phyloP scores from a whole-genome alignment of 1,140 invertebrate genomes.

The Papilio dardanus region DNA sequence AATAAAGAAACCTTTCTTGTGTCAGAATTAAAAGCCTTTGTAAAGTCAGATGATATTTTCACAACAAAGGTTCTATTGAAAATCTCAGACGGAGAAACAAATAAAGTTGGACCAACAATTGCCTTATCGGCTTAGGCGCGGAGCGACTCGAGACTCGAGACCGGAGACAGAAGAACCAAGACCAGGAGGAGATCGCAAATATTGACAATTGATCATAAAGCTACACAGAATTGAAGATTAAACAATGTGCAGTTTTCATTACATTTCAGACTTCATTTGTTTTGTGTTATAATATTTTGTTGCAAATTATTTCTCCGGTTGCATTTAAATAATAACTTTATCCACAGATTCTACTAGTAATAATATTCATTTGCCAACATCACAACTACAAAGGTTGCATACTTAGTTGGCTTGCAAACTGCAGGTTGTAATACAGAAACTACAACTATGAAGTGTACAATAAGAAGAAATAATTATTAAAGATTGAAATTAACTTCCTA shows the following conservation, averaged over 20 bases:
- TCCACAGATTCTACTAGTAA: neutral
- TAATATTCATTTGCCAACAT: neutral
- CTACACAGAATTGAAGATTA: neutral
- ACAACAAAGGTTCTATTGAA: conserved; percentile 10
- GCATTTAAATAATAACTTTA: neutral
- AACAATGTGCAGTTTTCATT: neutral
- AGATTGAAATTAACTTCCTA: too few relatives aligned
- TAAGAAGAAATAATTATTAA: too few relatives aligned
- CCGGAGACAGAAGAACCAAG: neutral
- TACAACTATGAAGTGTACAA: too few relatives aligned
- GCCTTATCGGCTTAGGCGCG: neutral
- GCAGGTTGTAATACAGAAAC: too few relatives aligned
- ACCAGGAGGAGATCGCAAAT: conserved; percentile 2
- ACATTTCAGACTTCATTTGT: neutral
- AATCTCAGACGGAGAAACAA: conserved; percentile 18
- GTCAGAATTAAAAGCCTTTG: neutral
- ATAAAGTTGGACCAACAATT: conserved; percentile 10
- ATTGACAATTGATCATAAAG: conserved; percentile 8
- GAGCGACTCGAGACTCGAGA: neutral
- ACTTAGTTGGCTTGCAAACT: too few relatives aligned
- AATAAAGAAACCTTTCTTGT: conserved; percentile 4
- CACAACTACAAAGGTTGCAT: too few relatives aligned
- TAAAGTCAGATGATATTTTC: neutral
- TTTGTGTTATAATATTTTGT: neutral
- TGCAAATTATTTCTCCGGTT: neutral